A percentile compares a stretch with the other conserved stretches of the same genome.
Evolutionary conservation across 2,113 vertebrate genomes (phyloP).

Genomic region (Macaca fascicularis): T2T-MFA8v1.1 NC_088391.1:3449501-3450000

Average conservation of each 20-base stretch:
- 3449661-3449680: neutral
- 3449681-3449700: neutral
- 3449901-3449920: neutral
- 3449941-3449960: neutral
- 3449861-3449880: neutral
- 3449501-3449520: neutral
- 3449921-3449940: neutral
- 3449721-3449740: neutral
- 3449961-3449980: neutral
- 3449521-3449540: neutral
- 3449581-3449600: neutral
- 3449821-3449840: neutral
- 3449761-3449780: neutral
- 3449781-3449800: neutral
- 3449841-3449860: neutral
- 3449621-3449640: neutral
- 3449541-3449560: neutral
- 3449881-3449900: neutral
- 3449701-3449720: neutral
- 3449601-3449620: neutral
- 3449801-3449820: neutral
- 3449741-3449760: neutral
- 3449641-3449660: neutral
- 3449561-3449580: neutral
- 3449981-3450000: neutral